Percentiles rank a stretch among this genome's conserved stretches.
Conservation (phyloP, 2,888 invertebrate genomes). For the Gymnoscelis rufifasciata region DNA sequence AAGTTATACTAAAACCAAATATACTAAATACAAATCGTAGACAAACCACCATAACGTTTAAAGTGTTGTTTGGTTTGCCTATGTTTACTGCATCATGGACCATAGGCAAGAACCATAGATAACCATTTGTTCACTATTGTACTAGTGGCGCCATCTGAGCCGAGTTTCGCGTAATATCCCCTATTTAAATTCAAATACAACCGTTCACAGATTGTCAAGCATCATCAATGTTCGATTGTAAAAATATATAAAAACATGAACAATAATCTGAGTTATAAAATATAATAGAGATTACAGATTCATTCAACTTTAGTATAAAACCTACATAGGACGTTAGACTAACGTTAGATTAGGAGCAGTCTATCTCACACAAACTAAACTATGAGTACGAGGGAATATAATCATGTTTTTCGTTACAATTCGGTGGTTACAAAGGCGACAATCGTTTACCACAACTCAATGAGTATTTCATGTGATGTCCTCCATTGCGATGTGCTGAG, state of each 20-base stretch:
- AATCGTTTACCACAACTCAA: slow-evolving; percentile 52
- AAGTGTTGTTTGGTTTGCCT: no score
- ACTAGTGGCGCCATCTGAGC: no score
- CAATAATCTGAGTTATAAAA: slow-evolving; percentile 2
- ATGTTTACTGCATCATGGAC: no score
- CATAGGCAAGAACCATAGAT: no score
- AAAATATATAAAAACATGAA: background rate
- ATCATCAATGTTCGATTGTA: background rate
- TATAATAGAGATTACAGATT: slow-evolving; percentile 5
- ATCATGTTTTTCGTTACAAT: slow-evolving; percentile 12
- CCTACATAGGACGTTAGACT: slow-evolving; percentile 2
- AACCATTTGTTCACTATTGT: no score
- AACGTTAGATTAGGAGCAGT: slow-evolving; percentile 11
- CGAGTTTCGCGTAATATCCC: no score
- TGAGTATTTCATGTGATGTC: slow-evolving; percentile 57
- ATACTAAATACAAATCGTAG: no score
- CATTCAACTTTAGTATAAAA: slow-evolving; percentile 5
- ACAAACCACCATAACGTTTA: no score
- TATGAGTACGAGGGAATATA: slow-evolving; percentile 20
- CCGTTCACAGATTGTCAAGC: background rate
- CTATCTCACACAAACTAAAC: slow-evolving; percentile 18
- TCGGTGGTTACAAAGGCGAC: slow-evolving; percentile 27
- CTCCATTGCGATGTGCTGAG: slow-evolving; percentile 45
- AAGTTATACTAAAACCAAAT: no score
- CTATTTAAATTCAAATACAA: slow-evolving; percentile 1